Base-by-base conservation (phyloP, 2,888 invertebrate genomes). In the Eupithecia vulgata region DNA sequence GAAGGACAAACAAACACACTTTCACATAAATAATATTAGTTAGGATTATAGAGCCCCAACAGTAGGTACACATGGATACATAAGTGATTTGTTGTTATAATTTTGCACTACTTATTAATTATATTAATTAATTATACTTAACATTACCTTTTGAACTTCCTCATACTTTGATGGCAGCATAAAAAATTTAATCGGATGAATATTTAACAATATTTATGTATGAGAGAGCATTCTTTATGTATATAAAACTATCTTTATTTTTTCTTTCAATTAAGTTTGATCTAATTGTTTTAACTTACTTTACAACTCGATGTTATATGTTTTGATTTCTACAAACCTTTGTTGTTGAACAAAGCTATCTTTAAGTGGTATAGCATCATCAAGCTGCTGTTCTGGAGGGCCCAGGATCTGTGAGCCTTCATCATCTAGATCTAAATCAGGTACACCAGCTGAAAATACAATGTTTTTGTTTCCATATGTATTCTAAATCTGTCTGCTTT, bases 101-200 rank as follows among this genome's bases (percentile, higher is more conserved):
- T 52, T 52, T 52, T 52, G 21, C 21, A 52, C 3, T n/a, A n/a
- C n/a, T n/a, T n/a, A n/a, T n/a, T n/a, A n/a, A n/a, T n/a, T n/a
- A n/a, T n/a, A n/a, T n/a, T n/a, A n/a, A n/a, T n/a, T n/a, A n/a
- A n/a, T n/a, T n/a, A n/a, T n/a, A n/a, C n/a, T n/a, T n/a, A n/a
- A n/a, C n/a, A n/a, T n/a, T 90, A 94, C 94, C 93, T 91, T 84
- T 91, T 93, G 85, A 92, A 91, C 74, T 91, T 92, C 82, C 85
- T 87, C 79, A 87, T 89, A 81, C 90, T 89, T 74, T 35, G 72
- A 66, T 78, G 73, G 81, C 79, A 84, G 85, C 86, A 78, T 62
- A 76, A 79, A 75, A 81, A 7, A 45, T 12, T 57, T 25, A 61
- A 61, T 7, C 48, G n/a, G 30, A 61, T n/a, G 37, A 48, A 52